phyloP scores from a whole-genome alignment of 2,113 vertebrate genomes.

The Otolemur garnettii region DNA sequence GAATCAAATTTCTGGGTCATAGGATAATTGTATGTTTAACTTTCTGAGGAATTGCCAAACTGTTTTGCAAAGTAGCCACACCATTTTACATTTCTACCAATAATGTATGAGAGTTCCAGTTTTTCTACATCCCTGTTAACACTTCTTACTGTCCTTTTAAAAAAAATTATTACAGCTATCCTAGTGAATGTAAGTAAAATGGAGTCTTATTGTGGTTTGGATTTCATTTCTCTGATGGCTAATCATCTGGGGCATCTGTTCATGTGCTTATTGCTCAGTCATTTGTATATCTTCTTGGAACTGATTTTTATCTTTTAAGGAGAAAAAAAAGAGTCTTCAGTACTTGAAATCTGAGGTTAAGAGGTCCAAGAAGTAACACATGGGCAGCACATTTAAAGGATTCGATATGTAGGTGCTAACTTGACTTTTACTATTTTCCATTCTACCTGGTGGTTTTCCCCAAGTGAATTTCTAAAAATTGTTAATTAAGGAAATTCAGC shows the following conservation, averaged over 20 bases:
- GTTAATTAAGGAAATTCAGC: background rate
- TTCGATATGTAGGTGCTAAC: background rate
- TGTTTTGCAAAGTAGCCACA: background rate
- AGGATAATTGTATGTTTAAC: slow-evolving; percentile 28
- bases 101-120: background rate
- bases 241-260: background rate
- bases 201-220: background rate
- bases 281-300: slow-evolving; percentile 13
- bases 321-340: background rate
- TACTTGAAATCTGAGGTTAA: slow-evolving; percentile 50
- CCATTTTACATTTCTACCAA: background rate
- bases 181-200: background rate
- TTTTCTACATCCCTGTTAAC: background rate
- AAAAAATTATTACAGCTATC: background rate
- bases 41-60: slow-evolving; percentile 8
- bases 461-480: slow-evolving; percentile 15
- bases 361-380: slow-evolving; percentile 4
- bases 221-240: slow-evolving; percentile 36
- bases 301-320: background rate
- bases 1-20: background rate
- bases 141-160: background rate
- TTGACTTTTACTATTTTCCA: background rate
- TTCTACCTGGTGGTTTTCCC: background rate
- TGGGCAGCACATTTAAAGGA: background rate
- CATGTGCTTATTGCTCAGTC: background rate